Evolutionary conservation across 2,113 vertebrate species (phyloP).

Genomic region (Dolichallabes microphthalmus): DNA sequence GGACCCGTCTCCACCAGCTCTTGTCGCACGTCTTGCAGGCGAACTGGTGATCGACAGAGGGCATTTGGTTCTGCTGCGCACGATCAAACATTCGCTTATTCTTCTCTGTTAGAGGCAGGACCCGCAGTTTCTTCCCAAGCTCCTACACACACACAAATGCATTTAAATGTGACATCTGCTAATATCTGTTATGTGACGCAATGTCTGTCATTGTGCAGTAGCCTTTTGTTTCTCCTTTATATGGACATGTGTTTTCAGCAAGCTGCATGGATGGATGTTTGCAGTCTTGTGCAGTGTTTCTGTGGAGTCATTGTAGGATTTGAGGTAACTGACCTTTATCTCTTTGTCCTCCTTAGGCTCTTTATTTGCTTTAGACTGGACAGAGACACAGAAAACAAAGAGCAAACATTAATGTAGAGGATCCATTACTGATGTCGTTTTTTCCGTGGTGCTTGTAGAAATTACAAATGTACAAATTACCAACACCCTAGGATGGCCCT

Average conservation of each 20-base stretch:
- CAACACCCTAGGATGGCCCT: neutral
- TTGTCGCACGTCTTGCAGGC: conserved; percentile 71
- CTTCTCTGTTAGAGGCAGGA: conserved; percentile 66
- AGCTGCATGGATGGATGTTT: neutral
- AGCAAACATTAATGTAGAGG: neutral
- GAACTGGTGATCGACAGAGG: conserved; percentile 66
- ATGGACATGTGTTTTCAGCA: neutral
- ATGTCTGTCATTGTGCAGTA: neutral
- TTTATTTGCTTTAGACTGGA: conserved; percentile 41
- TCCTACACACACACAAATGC: conserved; percentile 51
- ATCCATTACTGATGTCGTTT: neutral
- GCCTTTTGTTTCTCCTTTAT: neutral
- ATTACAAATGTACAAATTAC: neutral
- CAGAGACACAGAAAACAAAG: neutral
- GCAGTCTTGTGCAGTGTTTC: neutral
- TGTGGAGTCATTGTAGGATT: neutral
- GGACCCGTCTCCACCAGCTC: conserved; percentile 76
- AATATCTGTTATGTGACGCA: neutral
- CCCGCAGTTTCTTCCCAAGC: conserved; percentile 48
- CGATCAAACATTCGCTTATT: conserved; percentile 76
- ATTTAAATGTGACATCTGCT: neutral
- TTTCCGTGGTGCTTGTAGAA: neutral
- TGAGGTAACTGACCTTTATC: conserved; percentile 48
- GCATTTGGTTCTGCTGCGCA: conserved; percentile 67
- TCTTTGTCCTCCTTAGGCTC: conserved; percentile 45